Conservation (phyloP, 2,113 vertebrate genomes). For the Gadus macrocephalus region DNA sequence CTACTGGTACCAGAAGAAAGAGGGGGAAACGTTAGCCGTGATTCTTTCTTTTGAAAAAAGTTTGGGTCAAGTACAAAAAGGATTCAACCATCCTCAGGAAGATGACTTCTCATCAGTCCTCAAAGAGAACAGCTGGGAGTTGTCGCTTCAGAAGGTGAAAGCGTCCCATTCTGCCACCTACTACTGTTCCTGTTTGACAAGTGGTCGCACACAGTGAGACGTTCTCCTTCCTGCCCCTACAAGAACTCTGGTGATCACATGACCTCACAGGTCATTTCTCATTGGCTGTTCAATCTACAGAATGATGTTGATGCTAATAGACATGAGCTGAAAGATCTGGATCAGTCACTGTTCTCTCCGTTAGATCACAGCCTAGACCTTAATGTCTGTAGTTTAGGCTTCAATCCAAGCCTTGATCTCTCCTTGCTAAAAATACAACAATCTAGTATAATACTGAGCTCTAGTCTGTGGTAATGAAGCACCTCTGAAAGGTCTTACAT, state of each 20-base stretch:
- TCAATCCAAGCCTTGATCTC: too few species aligned
- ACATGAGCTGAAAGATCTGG: too few species aligned
- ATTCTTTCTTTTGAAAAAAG: neutral
- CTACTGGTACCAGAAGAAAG: slow-evolving; percentile 6
- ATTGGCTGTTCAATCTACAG: too few species aligned
- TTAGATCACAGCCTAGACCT: too few species aligned
- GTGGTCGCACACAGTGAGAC: neutral
- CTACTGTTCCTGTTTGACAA: slow-evolving; percentile 6
- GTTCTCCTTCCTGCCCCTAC: neutral
- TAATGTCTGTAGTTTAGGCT: too few species aligned
- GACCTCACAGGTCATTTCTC: too few species aligned
- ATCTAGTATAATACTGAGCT: too few species aligned
- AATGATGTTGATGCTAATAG: too few species aligned
- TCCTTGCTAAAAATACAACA: too few species aligned
- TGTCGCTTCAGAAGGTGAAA: neutral
- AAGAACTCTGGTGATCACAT: neutral
- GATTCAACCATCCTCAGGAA: neutral
- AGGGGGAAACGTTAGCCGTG: neutral
- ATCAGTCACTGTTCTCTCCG: too few species aligned
- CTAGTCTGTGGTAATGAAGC: too few species aligned
- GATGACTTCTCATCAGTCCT: neutral
- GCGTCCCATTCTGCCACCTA: slow-evolving; percentile 1
- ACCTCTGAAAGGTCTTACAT: too few species aligned
- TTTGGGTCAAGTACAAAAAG: neutral
- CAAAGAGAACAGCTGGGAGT: neutral